Conservation (phyloP, 2,888 invertebrate species). For the Cephus pygmeus region DNA sequence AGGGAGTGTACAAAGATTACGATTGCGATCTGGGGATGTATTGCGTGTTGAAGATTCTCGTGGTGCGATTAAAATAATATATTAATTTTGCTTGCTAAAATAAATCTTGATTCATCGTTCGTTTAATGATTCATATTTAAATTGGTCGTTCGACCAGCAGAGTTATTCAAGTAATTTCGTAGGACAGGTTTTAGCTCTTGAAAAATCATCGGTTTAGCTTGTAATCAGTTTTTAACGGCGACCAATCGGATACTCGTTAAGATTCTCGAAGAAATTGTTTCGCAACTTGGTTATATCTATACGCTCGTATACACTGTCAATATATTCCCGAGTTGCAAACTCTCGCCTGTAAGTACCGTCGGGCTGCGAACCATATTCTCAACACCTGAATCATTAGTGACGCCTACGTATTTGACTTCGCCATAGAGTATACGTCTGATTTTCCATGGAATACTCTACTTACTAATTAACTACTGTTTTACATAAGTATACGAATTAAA, state of each 20-base stretch:
- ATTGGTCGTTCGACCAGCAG: background rate
- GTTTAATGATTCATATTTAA: background rate
- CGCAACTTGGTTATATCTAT: background rate
- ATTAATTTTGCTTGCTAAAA: background rate
- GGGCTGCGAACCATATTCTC: background rate
- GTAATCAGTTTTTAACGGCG: background rate
- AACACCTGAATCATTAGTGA: background rate
- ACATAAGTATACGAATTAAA: background rate
- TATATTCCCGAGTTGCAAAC: background rate
- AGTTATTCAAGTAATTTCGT: background rate
- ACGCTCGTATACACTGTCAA: background rate
- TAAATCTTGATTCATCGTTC: background rate
- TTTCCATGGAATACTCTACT: slow-evolving; percentile 4
- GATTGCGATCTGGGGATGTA: too few relatives aligned
- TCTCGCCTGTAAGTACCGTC: background rate
- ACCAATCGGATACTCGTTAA: background rate
- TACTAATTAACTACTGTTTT: background rate
- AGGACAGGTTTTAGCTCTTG: background rate
- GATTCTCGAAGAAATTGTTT: background rate
- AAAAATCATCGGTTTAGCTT: background rate
- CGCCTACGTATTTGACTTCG: background rate
- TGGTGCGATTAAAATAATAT: background rate
- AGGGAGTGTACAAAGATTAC: background rate
- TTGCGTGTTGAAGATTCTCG: too few relatives aligned
- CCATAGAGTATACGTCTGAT: background rate